Evolutionary conservation across 2,797 vertebrate species (phyloP).

Genomic region (Pygocentrus nattereri): DNA sequence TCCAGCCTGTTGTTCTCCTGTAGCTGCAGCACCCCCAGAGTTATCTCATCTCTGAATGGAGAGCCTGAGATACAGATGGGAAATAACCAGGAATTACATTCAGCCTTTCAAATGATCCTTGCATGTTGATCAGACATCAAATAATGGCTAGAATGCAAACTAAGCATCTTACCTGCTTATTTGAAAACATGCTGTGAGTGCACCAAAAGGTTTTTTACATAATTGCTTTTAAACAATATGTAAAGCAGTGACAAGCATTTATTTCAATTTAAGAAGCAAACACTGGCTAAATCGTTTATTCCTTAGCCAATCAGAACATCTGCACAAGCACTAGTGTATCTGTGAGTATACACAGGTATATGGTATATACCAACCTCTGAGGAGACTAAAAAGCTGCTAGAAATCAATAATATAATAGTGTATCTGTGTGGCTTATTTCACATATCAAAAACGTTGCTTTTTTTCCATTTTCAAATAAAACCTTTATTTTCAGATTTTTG

Average conservation of each 20-base stretch:
- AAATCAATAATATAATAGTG: no score
- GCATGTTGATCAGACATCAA: not conserved
- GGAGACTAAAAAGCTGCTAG: no score
- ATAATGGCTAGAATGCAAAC: no score
- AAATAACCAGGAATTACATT: not conserved
- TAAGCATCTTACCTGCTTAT: not conserved
- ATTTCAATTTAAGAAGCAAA: not conserved
- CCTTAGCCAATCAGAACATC: no score
- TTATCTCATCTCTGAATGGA: conserved; percentile 92
- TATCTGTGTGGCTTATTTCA: no score
- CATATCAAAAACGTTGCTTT: no score
- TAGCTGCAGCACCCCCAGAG: conserved; percentile 90
- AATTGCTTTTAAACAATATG: not conserved
- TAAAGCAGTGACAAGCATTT: not conserved
- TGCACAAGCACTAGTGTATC: no score
- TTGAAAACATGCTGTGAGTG: not conserved
- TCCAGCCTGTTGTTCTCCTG: conserved; percentile 94
- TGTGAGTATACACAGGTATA: not conserved
- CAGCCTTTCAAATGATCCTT: not conserved
- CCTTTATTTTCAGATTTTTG: no score
- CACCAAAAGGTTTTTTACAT: not conserved
- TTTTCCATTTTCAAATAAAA: no score
- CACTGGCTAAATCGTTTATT: not conserved
- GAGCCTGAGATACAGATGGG: conserved; percentile 76
- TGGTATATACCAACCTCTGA: no score